Evolutionary conservation across 2,888 invertebrate species (phyloP).

Genomic region (Hedychridium roseum): DNA sequence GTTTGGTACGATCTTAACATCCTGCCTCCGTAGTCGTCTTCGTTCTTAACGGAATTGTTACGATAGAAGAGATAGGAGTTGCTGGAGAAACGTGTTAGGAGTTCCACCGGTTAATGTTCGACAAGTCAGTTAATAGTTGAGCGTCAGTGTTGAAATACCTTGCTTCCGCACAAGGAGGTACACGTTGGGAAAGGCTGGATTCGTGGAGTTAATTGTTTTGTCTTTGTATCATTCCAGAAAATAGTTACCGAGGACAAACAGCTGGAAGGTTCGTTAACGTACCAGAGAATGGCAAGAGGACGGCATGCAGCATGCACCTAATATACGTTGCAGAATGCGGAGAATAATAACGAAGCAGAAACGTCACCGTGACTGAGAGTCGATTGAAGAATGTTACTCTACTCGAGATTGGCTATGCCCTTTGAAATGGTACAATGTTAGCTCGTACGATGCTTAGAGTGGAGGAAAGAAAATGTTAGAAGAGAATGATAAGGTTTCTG

Average conservation of each 20-base stretch:
- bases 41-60: too few species aligned
- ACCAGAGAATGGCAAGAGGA: conserved; percentile 3
- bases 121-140: too few species aligned
- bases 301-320: conserved; percentile 14
- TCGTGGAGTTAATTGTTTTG: conserved; percentile 27
- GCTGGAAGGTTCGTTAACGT: conserved; percentile 7
- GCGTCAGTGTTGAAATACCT: conserved; percentile 29
- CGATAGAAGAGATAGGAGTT: neutral
- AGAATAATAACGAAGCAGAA: conserved; percentile 3
- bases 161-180: conserved; percentile 32
- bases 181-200: conserved; percentile 28
- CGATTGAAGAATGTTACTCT: too few species aligned
- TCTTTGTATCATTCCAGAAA: conserved; percentile 23
- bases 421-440: neutral
- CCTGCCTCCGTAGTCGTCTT: too few species aligned
- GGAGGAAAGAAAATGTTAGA: conserved; percentile 9
- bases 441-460: neutral
- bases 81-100: too few species aligned
- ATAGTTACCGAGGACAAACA: conserved; percentile 20
- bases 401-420: neutral
- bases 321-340: neutral
- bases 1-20: conserved; percentile 4
- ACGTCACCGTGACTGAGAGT: conserved; percentile 1
- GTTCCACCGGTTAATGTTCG: too few species aligned
- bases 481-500: conserved; percentile 8